phyloP scores from a whole-genome alignment of 2,797 vertebrate species.

The Heteromormyrus szaboi region DNA sequence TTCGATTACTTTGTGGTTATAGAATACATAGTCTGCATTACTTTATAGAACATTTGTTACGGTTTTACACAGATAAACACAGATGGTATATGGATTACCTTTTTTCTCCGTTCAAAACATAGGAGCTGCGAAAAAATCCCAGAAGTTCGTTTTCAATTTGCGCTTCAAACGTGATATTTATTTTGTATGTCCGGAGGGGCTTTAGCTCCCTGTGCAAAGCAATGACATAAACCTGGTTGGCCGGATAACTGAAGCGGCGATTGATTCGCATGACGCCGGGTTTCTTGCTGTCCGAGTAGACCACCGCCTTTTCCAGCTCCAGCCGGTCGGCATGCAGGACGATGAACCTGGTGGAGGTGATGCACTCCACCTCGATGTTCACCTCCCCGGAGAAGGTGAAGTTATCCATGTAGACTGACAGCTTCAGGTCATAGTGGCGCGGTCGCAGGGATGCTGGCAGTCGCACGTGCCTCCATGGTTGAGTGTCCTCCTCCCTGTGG shows the following conservation, averaged over 20 bases:
- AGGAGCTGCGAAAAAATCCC: constrained; percentile 92
- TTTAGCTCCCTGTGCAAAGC: constrained; percentile 83
- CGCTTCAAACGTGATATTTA: constrained; percentile 82
- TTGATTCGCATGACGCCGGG: constrained; percentile 73
- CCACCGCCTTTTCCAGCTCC: constrained; percentile 67
- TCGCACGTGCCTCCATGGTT: constrained; percentile 76
- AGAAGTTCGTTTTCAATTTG: constrained; percentile 87
- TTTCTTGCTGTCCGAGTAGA: constrained; percentile 59
- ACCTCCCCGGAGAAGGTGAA: constrained; percentile 91
- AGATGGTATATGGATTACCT: constrained; percentile 60
- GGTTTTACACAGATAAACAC: neutral
- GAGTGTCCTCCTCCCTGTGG: constrained; percentile 46
- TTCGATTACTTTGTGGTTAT: neutral
- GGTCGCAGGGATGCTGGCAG: constrained; percentile 74
- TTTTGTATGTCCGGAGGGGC: constrained; percentile 73
- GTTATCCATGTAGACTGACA: constrained; percentile 89
- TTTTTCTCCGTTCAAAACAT: constrained; percentile 77
- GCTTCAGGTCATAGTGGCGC: constrained; percentile 84
- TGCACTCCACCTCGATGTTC: constrained; percentile 83
- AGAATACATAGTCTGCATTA: neutral
- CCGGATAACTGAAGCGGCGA: constrained; percentile 74
- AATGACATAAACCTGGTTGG: constrained; percentile 82
- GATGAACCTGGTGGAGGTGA: constrained; percentile 80
- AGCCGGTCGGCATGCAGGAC: constrained; percentile 83
- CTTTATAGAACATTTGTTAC: neutral